These are phyloP conservation scores for Hoplias malabaricus DNA, from an alignment of 2,113 vertebrate genomes.

Conservation along the genomic window DNA sequence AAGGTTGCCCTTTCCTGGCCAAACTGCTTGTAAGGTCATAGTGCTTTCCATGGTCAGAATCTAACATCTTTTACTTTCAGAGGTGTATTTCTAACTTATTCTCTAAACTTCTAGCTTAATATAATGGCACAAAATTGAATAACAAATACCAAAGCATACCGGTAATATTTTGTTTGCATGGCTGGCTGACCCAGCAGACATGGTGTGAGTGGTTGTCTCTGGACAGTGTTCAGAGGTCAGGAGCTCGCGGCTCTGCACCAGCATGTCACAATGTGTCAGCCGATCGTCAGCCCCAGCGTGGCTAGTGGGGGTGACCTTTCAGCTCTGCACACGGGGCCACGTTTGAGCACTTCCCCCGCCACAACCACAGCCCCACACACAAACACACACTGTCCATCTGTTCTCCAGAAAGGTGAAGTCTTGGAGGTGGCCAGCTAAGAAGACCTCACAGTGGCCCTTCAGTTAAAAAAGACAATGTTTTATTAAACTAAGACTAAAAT, in stretches of 20 bases:
- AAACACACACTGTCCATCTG: conserved; percentile 74
- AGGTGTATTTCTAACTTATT: neutral
- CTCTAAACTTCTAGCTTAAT: neutral
- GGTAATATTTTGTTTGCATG: neutral
- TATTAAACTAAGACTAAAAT: conserved; percentile 9
- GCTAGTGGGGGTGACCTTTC: conserved; percentile 77
- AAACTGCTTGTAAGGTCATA: conserved; percentile 18
- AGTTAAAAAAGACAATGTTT: neutral
- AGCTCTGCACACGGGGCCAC: conserved; percentile 66
- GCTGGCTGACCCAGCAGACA: conserved; percentile 1
- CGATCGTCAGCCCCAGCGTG: conserved; percentile 75
- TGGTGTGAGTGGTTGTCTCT: conserved; percentile 58
- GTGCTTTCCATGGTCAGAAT: neutral
- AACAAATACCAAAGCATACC: neutral
- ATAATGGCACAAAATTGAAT: neutral
- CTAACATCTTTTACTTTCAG: conserved; percentile 2
- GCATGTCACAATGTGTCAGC: conserved; percentile 85
- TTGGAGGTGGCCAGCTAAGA: conserved; percentile 58
- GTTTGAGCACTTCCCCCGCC: conserved; percentile 70
- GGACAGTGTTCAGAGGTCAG: conserved; percentile 69
- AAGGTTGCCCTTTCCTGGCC: conserved; percentile 11
- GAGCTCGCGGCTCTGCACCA: conserved; percentile 72
- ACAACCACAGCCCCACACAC: conserved; percentile 71
- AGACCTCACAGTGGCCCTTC: neutral
- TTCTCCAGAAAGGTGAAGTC: conserved; percentile 56